Evolutionary conservation across 2,113 vertebrate genomes (phyloP), one percentile per base, ranked within the genome.

Genomic region (Indicator maculatus): DNA sequence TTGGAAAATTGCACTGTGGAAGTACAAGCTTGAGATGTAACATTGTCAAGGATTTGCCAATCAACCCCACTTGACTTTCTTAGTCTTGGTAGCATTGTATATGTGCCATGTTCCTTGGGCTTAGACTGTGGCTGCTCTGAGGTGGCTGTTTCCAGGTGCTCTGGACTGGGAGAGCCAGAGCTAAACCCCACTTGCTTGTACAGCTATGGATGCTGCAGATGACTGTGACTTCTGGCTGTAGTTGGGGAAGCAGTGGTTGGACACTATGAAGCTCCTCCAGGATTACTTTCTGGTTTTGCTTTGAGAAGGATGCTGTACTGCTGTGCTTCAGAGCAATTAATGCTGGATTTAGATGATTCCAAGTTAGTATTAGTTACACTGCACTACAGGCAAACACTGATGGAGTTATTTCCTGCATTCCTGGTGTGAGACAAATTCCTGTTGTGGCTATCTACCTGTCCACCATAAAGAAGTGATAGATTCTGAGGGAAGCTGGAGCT

Each of bases 101-200:
- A 4, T 31, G 70, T 61, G 59, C 8, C 41, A 1, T 39, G 13
- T 41, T 53, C 52, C 52, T 9, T 19, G 45, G 36, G 19, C 44
- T 27, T 11, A 7, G 36, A 38, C 47, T 50, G 0, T 24, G 44
- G n/a, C 31, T n/a, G 0, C 50, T 23, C 33, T 6, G 19, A 55
- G n/a, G 18, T 4, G 26, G 52, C 72, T 52, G 47, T 45, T 86
- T 45, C 64, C 85, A n/a, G 5, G 4, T 12, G 19, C 61, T 53
- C 18, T 6, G 19, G 66, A 19, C 30, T 71, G 80, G 23, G 8
- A 5, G 19, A 47, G 41, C 39, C 39, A 28, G 9, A 16, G 53
- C 90, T 65, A 9, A 26, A 8, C 5, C 6, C 0, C 0, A 9
- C 33, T 12, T 3, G 0, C 4, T 27, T 20, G 38, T 41, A 30